Evolutionary conservation across 2,113 vertebrate species (phyloP).

Genomic region (Melierax canorus): DNA sequence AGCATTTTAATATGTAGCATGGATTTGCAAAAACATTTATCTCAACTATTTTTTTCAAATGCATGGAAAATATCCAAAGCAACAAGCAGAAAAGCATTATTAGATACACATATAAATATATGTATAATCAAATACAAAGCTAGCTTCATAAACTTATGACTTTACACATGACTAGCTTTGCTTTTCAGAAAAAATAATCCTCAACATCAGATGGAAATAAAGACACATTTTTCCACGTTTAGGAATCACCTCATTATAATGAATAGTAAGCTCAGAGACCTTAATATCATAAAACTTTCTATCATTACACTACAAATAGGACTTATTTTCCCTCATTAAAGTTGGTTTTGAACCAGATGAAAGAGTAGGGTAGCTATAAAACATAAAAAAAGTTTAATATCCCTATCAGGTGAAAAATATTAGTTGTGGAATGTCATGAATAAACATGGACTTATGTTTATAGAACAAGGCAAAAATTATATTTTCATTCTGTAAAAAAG

Average conservation of each 20-base stretch:
- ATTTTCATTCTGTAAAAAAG: neutral
- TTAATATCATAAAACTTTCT: neutral
- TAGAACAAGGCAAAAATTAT: neutral
- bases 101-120: neutral
- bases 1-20: neutral
- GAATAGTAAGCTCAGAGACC: neutral
- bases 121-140: neutral
- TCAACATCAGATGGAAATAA: neutral
- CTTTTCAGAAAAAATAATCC: neutral
- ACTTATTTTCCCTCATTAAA: conserved; percentile 21
- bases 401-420: neutral
- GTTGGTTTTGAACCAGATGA: neutral
- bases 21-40: neutral
- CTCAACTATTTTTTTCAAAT: neutral
- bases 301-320: neutral
- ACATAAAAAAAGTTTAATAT: neutral
- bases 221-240: neutral
- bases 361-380: neutral
- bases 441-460: conserved; percentile 6
- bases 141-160: neutral
- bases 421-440: neutral
- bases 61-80: neutral
- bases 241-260: neutral
- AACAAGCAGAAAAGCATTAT: neutral
- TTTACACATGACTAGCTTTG: neutral